These are phyloP conservation scores for Plebejus anna DNA, from an alignment of 2,888 invertebrate genomes.

Conservation along the genomic window DNA sequence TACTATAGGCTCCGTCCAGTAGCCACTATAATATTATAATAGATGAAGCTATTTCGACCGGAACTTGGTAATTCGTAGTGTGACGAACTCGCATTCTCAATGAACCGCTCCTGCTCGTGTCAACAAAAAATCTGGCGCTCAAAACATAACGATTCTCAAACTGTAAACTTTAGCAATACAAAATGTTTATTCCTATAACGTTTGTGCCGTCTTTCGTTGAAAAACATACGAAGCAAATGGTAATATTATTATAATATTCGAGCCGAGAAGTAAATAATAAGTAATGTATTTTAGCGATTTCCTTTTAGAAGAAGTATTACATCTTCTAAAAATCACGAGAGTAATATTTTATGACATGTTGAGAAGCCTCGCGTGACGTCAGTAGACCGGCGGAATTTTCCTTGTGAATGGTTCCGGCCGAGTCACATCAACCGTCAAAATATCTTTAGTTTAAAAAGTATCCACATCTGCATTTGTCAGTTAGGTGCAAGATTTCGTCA, in stretches of 20 bases:
- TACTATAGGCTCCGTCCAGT: too few species aligned
- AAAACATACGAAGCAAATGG: not conserved
- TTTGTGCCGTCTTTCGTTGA: not conserved
- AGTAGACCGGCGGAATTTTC: conserved; percentile 1
- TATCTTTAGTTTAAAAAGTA: not conserved
- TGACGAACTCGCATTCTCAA: conserved; percentile 23
- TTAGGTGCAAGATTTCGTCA: not conserved
- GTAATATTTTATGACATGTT: not conserved
- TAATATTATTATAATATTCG: not conserved
- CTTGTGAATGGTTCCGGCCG: conserved; percentile 30
- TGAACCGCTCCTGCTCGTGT: conserved; percentile 31
- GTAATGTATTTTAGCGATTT: not conserved
- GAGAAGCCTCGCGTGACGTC: conserved; percentile 22
- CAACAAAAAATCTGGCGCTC: conserved; percentile 37
- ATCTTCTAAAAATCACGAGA: not conserved
- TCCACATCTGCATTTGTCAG: not conserved
- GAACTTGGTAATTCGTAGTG: conserved; percentile 5
- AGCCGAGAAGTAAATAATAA: not conserved
- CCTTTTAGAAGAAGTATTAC: too few species aligned
- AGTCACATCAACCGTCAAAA: not conserved
- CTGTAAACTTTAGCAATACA: not conserved
- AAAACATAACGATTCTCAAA: not conserved
- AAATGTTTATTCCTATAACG: not conserved
- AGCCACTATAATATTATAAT: not conserved
- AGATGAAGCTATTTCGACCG: not conserved